A percentile compares a stretch with the other conserved stretches of the same genome.
Evolutionary conservation across 2,888 invertebrate genomes (phyloP).

Genomic region (Sminthurinus aureus): DNA sequence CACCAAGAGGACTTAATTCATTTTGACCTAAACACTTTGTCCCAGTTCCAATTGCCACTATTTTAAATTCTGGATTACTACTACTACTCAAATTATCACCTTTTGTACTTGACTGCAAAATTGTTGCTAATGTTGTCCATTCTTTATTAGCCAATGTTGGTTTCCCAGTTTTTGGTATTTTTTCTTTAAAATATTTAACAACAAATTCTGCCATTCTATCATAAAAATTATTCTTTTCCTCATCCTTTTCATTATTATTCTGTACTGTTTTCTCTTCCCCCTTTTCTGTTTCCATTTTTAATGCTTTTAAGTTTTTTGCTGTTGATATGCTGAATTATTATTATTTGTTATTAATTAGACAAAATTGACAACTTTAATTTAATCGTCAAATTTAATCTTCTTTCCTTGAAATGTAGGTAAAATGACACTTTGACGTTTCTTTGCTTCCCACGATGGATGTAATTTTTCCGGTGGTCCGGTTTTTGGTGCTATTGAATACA

Average conservation of each 20-base stretch:
- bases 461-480: conserved; percentile 49
- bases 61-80: conserved; percentile 63
- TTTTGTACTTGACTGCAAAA: conserved; percentile 65
- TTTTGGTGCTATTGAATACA: not conserved
- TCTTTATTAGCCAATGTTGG: conserved; percentile 70
- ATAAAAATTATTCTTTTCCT: conserved; percentile 37
- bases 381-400: conserved; percentile 54
- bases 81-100: conserved; percentile 59
- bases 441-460: conserved; percentile 60
- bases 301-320: too few relatives aligned
- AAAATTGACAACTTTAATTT: not conserved
- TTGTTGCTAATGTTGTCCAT: conserved; percentile 84
- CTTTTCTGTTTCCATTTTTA: not conserved
- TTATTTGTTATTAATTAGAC: too few relatives aligned
- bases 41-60: conserved; percentile 87
- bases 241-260: too few relatives aligned
- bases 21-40: conserved; percentile 86
- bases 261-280: not conserved
- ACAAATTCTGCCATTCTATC: conserved; percentile 69
- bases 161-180: conserved; percentile 81
- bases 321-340: too few relatives aligned
- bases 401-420: conserved; percentile 56
- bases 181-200: conserved; percentile 68
- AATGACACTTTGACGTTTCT: conserved; percentile 52
- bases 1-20: conserved; percentile 71